phyloP scores from a whole-genome alignment of 2,888 invertebrate genomes.

The Meandrusa payeni region DNA sequence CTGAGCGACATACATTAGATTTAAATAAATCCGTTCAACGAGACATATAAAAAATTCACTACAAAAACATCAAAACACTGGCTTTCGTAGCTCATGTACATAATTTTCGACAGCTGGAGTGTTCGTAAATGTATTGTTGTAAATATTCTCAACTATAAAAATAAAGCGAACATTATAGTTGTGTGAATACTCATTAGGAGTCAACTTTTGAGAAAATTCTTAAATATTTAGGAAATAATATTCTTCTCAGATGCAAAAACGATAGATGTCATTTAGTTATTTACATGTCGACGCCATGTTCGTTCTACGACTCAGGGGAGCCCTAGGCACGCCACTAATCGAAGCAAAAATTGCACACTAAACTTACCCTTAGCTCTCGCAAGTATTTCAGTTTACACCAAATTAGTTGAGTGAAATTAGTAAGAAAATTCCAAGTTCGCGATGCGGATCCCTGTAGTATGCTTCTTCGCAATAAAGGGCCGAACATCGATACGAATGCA shows the following conservation, averaged over 20 bases:
- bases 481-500: constrained; percentile 85
- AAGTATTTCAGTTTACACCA: constrained; percentile 83
- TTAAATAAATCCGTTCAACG: no score
- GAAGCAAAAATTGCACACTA: constrained; percentile 38
- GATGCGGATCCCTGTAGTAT: constrained; percentile 85
- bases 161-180: no score
- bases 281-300: constrained; percentile 79
- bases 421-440: constrained; percentile 85
- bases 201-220: constrained; percentile 19
- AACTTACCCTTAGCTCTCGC: constrained; percentile 76
- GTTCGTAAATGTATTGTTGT: no score
- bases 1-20: no score
- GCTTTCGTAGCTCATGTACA: constrained; percentile 19
- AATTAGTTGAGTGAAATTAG: constrained; percentile 81
- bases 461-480: constrained; percentile 83
- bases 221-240: constrained; percentile 27
- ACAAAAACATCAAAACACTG: constrained; percentile 23
- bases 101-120: constrained; percentile 32
- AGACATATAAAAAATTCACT: no score
- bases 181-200: no score
- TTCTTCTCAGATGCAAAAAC: constrained; percentile 35
- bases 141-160: no score
- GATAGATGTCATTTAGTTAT: constrained; percentile 65
- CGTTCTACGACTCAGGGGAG: constrained; percentile 63
- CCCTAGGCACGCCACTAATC: constrained; percentile 50